A percentile compares a stretch with the other conserved stretches of the same genome.
Conservation (phyloP, 1,140 invertebrate species). For the Elymnias hypermnestra region DNA sequence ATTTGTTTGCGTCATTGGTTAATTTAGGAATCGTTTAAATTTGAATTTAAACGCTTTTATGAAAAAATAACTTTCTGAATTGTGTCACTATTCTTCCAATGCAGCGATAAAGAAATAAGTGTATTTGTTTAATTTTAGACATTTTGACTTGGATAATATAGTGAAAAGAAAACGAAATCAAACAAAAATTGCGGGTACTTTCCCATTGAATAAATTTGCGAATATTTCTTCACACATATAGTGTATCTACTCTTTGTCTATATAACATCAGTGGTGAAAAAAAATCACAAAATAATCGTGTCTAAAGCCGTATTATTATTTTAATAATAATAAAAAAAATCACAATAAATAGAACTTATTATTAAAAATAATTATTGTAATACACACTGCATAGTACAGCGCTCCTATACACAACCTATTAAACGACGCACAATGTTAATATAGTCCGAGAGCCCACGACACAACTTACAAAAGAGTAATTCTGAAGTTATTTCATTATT, state of each 20-base stretch:
- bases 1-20: too few species aligned
- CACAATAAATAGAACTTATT: conserved; percentile 61
- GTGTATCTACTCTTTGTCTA: conserved; percentile 1
- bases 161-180: too few species aligned
- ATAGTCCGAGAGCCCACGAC: conserved; percentile 1
- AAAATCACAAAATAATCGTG: conserved; percentile 10
- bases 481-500: too few species aligned
- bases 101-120: too few species aligned
- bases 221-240: not conserved
- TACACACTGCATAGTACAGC: conserved; percentile 32
- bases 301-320: conserved; percentile 19
- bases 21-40: too few species aligned
- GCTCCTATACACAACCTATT: conserved; percentile 52
- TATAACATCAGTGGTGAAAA: conserved; percentile 1
- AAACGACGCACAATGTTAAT: not conserved
- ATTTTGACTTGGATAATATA: too few species aligned
- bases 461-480: not conserved
- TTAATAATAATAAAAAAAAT: conserved; percentile 34
- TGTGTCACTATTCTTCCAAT: too few species aligned
- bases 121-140: too few species aligned
- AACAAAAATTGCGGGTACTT: too few species aligned
- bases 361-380: conserved; percentile 45
- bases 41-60: too few species aligned
- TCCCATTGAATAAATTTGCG: too few species aligned
- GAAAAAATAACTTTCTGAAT: too few species aligned